phyloP scores from a whole-genome alignment of 2,888 invertebrate genomes.

The Hemaris fuciformis region DNA sequence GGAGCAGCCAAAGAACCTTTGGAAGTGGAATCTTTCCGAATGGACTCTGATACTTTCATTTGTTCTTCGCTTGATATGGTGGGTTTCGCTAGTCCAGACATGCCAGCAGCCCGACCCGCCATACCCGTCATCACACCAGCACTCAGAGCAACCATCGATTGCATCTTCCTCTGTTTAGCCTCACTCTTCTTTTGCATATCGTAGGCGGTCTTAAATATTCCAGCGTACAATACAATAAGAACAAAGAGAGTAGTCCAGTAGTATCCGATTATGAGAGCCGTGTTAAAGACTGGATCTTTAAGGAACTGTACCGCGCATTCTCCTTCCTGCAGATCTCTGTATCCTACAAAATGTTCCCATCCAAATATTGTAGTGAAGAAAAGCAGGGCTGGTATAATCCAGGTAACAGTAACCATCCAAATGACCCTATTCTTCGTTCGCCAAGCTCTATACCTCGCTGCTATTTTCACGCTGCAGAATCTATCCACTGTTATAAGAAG shows the following conservation, averaged over 20 bases:
- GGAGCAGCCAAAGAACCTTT: slow-evolving; percentile 69
- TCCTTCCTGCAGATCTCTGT: slow-evolving; percentile 91
- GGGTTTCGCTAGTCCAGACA: slow-evolving; percentile 91
- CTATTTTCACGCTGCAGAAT: slow-evolving; percentile 99
- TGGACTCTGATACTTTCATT: slow-evolving; percentile 75
- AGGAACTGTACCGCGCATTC: slow-evolving; percentile 98
- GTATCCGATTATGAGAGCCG: slow-evolving; percentile 97
- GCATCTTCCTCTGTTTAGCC: slow-evolving; percentile 97
- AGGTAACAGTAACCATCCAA: slow-evolving; percentile 97
- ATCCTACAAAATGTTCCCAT: slow-evolving; percentile 99
- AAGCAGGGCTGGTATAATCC: slow-evolving; percentile 97
- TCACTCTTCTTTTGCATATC: slow-evolving; percentile 98
- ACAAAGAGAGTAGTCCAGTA: slow-evolving; percentile 99
- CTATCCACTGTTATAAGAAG: slow-evolving; percentile 98
- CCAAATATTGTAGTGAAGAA: slow-evolving; percentile 99
- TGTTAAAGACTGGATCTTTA: slow-evolving; percentile 98
- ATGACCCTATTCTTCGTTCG: slow-evolving; percentile 95
- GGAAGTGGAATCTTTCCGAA: slow-evolving; percentile 64
- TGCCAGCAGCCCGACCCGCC: slow-evolving; percentile 93
- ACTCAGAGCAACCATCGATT: slow-evolving; percentile 95
- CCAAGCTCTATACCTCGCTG: slow-evolving; percentile 98
- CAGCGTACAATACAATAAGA: slow-evolving; percentile 96
- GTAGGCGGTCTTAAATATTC: slow-evolving; percentile 98
- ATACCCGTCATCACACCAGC: slow-evolving; percentile 95
- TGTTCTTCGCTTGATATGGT: slow-evolving; percentile 87